Conservation (phyloP, 2,113 vertebrate genomes). For the Urocolius indicus region DNA sequence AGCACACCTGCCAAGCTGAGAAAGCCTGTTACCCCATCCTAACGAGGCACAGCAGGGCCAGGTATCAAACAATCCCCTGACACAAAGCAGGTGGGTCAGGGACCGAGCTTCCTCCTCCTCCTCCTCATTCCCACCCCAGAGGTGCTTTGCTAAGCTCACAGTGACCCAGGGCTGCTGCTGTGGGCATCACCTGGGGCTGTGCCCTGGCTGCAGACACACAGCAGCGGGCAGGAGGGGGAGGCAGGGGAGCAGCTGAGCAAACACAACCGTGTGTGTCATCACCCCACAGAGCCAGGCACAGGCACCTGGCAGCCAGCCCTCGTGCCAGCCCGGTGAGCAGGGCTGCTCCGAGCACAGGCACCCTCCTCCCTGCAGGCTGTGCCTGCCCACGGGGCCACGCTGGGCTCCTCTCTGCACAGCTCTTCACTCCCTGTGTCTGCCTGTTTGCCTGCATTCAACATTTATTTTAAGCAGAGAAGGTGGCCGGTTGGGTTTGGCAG, state of each 20-base stretch:
- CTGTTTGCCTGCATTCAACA: not conserved
- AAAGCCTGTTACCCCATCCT: not conserved
- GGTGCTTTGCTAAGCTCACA: not conserved
- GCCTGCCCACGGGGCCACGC: accelerated
- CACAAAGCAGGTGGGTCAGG: not conserved
- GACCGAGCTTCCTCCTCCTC: not conserved
- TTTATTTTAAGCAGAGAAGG: not conserved
- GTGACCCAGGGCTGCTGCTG: not conserved
- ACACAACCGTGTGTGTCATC: constrained; percentile 10
- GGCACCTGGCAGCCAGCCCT: not conserved
- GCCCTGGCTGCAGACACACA: not conserved
- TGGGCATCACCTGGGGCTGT: not conserved
- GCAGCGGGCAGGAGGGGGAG: not conserved
- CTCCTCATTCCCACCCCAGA: not conserved
- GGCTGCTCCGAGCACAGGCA: not conserved
- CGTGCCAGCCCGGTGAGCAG: not conserved
- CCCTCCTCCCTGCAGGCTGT: accelerated
- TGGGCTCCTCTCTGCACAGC: not conserved
- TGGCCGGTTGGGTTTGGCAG: not conserved
- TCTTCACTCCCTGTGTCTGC: not conserved
- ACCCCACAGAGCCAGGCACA: not conserved
- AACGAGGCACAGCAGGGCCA: not conserved
- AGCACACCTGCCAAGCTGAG: not conserved
- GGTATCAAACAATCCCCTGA: not conserved
- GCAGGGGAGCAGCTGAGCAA: not conserved